A percentile compares a stretch with the other conserved stretches of the same genome.
Conservation (phyloP, 2,113 vertebrate genomes). For the Arenaria interpres region DNA sequence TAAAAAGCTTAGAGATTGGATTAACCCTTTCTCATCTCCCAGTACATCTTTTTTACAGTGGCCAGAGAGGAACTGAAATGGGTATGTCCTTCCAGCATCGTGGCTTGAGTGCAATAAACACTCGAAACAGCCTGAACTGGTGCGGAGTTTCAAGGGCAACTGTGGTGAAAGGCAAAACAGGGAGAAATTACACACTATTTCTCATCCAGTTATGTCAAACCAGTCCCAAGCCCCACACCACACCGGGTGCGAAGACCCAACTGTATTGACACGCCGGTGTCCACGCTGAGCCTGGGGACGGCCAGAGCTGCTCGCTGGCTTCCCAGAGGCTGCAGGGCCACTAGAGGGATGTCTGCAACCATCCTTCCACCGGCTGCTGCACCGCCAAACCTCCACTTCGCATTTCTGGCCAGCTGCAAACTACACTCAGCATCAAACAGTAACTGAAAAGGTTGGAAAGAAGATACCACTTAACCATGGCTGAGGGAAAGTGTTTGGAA, state of each 20-base stretch:
- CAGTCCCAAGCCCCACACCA: not conserved
- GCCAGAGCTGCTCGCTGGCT: not conserved
- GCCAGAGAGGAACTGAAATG: not conserved
- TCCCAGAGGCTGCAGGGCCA: not conserved
- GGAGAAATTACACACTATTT: not conserved
- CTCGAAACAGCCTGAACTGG: not conserved
- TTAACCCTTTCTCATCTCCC: not conserved
- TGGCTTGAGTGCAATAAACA: not conserved
- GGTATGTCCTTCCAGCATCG: not conserved
- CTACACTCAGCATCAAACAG: not conserved
- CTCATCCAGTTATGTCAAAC: not conserved
- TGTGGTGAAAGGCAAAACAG: not conserved
- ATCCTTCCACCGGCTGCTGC: not conserved
- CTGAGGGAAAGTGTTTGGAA: not conserved
- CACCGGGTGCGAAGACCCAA: fast-evolving
- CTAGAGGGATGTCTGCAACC: conserved; percentile 41
- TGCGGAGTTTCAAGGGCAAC: not conserved
- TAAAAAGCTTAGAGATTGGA: not conserved
- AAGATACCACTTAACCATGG: fast-evolving
- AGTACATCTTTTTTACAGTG: not conserved
- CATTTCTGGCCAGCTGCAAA: not conserved
- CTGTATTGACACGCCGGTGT: fast-evolving
- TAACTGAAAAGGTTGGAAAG: not conserved
- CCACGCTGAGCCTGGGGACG: not conserved
- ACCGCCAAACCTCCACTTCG: fast-evolving